Evolutionary conservation across 2,113 vertebrate genomes (phyloP).

Genomic region (Chlamydotis undulata): DNA sequence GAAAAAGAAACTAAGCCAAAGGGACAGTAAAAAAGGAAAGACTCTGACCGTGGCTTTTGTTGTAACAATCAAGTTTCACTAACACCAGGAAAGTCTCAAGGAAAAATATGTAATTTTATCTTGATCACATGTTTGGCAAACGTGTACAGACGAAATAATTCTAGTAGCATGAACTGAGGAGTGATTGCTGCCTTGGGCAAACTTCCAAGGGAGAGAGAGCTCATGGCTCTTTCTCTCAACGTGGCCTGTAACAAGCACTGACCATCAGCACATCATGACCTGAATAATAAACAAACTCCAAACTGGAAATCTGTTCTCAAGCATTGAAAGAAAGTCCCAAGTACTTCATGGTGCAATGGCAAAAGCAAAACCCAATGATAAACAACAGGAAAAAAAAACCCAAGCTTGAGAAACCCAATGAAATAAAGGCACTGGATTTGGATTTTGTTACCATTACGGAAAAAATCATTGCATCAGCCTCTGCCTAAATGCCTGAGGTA

Average conservation of each 20-base stretch:
- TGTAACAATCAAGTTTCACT: neutral
- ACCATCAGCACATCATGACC: neutral
- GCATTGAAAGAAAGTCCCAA: neutral
- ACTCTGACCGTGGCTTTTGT: neutral
- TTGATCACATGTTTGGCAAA: slow-evolving; percentile 31
- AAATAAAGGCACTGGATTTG: neutral
- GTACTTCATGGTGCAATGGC: neutral
- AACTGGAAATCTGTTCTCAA: neutral
- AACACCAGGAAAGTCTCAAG: slow-evolving; percentile 27
- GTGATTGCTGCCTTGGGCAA: slow-evolving; percentile 31
- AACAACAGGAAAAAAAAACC: neutral
- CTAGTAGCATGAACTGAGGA: neutral
- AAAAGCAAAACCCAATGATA: neutral
- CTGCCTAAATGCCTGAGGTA: neutral
- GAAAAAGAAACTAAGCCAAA: slow-evolving; percentile 20
- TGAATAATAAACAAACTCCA: slow-evolving; percentile 38
- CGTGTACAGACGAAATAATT: slow-evolving; percentile 4
- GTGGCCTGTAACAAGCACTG: neutral
- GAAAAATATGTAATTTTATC: slow-evolving; percentile 54
- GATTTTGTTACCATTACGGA: neutral
- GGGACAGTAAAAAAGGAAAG: neutral
- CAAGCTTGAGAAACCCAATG: neutral
- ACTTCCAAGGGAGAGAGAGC: slow-evolving; percentile 4
- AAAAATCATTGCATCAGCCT: neutral
- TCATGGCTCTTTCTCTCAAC: neutral